Conservation (phyloP, 2,113 vertebrate genomes). For the Australoheros scitulus region DNA sequence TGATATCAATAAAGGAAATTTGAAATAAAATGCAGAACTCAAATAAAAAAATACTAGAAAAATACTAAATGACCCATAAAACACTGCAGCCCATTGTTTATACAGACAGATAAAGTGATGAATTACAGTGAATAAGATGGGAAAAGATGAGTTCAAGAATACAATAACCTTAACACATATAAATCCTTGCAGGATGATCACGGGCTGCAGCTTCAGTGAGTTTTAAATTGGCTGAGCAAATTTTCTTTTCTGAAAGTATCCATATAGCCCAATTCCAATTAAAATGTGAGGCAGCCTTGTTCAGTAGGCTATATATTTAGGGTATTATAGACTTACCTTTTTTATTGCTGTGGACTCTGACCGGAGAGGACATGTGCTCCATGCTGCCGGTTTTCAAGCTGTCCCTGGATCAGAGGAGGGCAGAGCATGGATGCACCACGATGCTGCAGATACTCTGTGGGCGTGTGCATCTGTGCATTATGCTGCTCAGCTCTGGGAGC, state of each 20-base stretch:
- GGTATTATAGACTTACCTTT: constrained; percentile 51
- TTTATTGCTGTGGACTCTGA: constrained; percentile 60
- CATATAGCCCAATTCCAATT: background rate
- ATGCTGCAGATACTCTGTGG: background rate
- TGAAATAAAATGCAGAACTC: background rate
- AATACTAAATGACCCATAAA: background rate
- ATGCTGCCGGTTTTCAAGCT: constrained; percentile 26
- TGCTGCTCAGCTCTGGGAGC: background rate
- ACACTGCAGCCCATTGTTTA: background rate
- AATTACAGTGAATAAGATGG: background rate
- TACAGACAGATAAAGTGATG: background rate
- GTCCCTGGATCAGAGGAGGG: background rate
- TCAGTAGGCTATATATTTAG: background rate
- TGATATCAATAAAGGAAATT: background rate
- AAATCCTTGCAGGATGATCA: background rate
- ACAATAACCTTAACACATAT: background rate
- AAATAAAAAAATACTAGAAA: background rate
- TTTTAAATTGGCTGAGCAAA: background rate
- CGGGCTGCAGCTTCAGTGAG: background rate
- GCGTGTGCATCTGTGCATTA: background rate
- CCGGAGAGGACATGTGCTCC: constrained; percentile 73
- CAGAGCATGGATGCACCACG: background rate
- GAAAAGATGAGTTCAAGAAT: background rate
- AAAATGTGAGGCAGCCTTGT: background rate
- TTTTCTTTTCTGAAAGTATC: background rate